A percentile compares a stretch with the other conserved stretches of the same genome.
These are phyloP conservation scores for Zootermopsis nevadensis DNA, from an alignment of 2,888 invertebrate species.

Conservation along the genomic window DNA sequence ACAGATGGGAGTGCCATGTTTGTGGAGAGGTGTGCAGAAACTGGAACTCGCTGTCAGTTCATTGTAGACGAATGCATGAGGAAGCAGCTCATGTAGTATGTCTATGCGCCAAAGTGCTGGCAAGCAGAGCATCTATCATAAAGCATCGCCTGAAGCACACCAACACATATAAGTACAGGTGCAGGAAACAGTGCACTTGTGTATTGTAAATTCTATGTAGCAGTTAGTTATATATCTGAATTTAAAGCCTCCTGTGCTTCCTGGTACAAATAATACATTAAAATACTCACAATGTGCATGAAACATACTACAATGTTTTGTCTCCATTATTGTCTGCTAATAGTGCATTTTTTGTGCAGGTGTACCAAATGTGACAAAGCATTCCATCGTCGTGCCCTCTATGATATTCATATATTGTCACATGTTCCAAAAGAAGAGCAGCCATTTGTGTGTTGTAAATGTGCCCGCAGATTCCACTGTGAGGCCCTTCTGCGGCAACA, in stretches of 20 bases:
- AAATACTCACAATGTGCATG: too few relatives aligned
- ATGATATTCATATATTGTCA: slow-evolving; percentile 67
- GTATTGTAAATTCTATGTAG: too few relatives aligned
- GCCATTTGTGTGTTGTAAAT: slow-evolving; percentile 65
- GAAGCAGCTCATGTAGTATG: slow-evolving; percentile 64
- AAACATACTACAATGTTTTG: too few relatives aligned
- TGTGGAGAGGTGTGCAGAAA: slow-evolving; percentile 64
- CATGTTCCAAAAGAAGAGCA: slow-evolving; percentile 68
- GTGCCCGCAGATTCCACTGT: slow-evolving; percentile 66
- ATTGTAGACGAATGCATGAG: slow-evolving; percentile 62
- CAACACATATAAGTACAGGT: slow-evolving; percentile 66
- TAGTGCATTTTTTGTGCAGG: slow-evolving; percentile 57
- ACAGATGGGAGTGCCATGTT: slow-evolving; percentile 64
- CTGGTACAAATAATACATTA: too few relatives aligned
- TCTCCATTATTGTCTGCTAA: too few relatives aligned
- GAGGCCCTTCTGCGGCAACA: slow-evolving; percentile 68
- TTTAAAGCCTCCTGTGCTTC: too few relatives aligned
- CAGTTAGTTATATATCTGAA: too few relatives aligned
- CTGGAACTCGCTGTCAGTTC: slow-evolving; percentile 66
- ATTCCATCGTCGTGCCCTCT: slow-evolving; percentile 64
- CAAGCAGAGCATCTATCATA: slow-evolving; percentile 67
- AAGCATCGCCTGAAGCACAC: slow-evolving; percentile 68
- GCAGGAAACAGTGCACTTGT: too few relatives aligned
- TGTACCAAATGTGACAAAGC: slow-evolving; percentile 69
- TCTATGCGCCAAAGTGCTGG: slow-evolving; percentile 65